Conservation (phyloP, 2,888 invertebrate species). For the Dynastes hyllus region DNA sequence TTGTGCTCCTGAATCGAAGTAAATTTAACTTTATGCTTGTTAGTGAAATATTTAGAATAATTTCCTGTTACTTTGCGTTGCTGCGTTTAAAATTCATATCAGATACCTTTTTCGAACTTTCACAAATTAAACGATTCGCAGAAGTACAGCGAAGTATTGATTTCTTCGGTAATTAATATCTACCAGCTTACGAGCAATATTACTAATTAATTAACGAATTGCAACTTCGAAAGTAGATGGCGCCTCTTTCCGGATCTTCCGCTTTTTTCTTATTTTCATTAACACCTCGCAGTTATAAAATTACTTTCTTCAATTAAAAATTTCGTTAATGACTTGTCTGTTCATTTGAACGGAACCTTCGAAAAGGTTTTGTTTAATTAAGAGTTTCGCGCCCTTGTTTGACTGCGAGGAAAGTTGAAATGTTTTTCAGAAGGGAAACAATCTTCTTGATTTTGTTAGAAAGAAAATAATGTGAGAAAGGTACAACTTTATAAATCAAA, state of each 20-base stretch:
- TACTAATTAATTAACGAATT: constrained; percentile 31
- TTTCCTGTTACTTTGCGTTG: too few relatives aligned
- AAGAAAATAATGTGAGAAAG: constrained; percentile 4
- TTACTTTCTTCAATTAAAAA: constrained; percentile 37
- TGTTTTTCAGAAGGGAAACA: neutral
- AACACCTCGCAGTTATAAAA: constrained; percentile 33
- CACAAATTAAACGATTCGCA: too few relatives aligned
- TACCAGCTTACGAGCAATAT: constrained; percentile 4
- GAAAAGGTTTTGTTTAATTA: constrained; percentile 23
- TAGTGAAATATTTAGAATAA: too few relatives aligned
- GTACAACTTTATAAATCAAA: neutral
- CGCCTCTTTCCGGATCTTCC: neutral
- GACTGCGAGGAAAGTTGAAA: constrained; percentile 1
- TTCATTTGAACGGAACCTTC: constrained; percentile 9
- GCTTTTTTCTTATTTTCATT: neutral
- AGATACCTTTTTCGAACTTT: too few relatives aligned
- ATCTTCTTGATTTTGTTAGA: constrained; percentile 14
- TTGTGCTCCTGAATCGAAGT: too few relatives aligned
- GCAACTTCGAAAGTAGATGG: neutral
- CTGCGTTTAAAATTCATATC: too few relatives aligned
- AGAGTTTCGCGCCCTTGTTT: neutral
- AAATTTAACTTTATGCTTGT: too few relatives aligned
- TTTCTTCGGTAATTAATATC: constrained; percentile 23
- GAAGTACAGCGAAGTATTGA: constrained; percentile 12
- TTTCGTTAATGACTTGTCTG: constrained; percentile 17